A percentile compares a stretch with the other conserved stretches of the same genome.
Conservation (phyloP, 2,888 invertebrate species). For the Carterocephalus palaemon region DNA sequence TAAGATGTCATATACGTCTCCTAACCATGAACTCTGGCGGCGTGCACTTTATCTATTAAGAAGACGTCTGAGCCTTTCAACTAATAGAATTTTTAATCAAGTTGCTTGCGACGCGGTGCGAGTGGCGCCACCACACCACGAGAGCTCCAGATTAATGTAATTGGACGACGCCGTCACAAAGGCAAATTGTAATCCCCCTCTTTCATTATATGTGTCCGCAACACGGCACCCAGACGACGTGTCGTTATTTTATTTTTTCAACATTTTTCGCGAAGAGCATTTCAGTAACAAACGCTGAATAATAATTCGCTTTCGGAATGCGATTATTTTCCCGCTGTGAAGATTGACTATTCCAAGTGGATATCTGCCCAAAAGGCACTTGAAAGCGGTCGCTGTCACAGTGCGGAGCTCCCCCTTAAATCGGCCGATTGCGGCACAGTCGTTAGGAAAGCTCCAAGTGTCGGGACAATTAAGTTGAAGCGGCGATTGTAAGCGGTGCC, state of each 20-base stretch:
- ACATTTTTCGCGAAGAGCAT: constrained; percentile 42
- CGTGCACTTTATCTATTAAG: constrained; percentile 71
- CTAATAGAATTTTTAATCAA: constrained; percentile 79
- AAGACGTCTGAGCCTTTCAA: constrained; percentile 71
- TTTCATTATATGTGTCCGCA: constrained; percentile 67
- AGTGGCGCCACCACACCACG: constrained; percentile 52
- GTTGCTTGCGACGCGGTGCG: constrained; percentile 70
- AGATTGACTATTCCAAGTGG: constrained; percentile 51
- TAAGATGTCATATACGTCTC: constrained; percentile 14
- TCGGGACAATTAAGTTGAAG: constrained; percentile 79
- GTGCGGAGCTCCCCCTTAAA: constrained; percentile 63
- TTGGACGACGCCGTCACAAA: constrained; percentile 76
- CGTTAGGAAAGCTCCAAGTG: constrained; percentile 76
- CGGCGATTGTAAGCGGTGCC: constrained; percentile 77
- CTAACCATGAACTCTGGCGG: constrained; percentile 9
- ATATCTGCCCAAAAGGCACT: constrained; percentile 49
- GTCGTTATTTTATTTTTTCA: constrained; percentile 55
- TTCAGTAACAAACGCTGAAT: constrained; percentile 52
- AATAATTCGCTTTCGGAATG: constrained; percentile 22
- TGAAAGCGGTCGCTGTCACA: constrained; percentile 50
- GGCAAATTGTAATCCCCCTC: constrained; percentile 77
- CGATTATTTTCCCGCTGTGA: constrained; percentile 55
- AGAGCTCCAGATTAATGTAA: constrained; percentile 76
- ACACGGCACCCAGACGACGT: constrained; percentile 60
- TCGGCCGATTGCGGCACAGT: constrained; percentile 74